Conservation (phyloP, 2,113 vertebrate species). For the Protobothrops flavoviridis region DNA sequence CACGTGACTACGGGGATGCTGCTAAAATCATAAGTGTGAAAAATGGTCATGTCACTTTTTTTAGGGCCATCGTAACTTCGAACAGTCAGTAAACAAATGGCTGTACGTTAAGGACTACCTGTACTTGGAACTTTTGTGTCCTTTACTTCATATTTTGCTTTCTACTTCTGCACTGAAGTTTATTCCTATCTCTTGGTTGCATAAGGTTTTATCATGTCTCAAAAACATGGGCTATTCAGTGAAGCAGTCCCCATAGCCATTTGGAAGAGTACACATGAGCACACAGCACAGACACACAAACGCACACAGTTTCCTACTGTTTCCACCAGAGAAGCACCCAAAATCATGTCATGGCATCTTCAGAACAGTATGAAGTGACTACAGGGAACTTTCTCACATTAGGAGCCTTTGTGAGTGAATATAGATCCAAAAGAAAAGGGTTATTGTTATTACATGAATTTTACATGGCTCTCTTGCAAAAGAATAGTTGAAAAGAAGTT, state of each 20-base stretch:
- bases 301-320: not conserved
- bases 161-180: too few relatives aligned
- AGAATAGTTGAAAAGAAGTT: not conserved
- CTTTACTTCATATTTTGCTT: not conserved
- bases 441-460: not conserved
- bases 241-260: not conserved
- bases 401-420: not conserved
- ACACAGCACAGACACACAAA: not conserved
- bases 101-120: not conserved
- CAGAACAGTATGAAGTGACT: not conserved
- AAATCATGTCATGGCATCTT: not conserved
- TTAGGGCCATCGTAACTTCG: not conserved
- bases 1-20: not conserved
- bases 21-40: not conserved
- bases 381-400: not conserved
- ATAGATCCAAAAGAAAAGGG: not conserved
- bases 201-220: not conserved
- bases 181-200: not conserved
- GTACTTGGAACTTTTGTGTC: not conserved
- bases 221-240: not conserved
- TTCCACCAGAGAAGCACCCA: not conserved
- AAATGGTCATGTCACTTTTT: not conserved
- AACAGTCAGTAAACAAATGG: not conserved
- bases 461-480: constrained; percentile 12
- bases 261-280: not conserved